Base-by-base conservation (phyloP, 2,113 vertebrate genomes). In the Arothron firmamentum region DNA sequence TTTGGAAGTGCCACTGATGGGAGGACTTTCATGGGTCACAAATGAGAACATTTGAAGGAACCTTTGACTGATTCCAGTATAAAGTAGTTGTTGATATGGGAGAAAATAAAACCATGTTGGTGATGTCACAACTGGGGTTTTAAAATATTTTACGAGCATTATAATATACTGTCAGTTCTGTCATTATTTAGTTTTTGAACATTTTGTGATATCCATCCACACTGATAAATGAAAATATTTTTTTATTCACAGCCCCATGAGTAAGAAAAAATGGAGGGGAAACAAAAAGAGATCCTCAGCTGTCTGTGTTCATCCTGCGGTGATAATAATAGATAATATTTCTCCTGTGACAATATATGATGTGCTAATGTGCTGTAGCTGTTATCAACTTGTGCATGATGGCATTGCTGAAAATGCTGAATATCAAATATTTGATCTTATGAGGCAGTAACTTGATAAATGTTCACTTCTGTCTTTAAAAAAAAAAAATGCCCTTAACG, bases 1-100 rank as follows among this genome's bases (percentile, higher is more conserved):
- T 50, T 45, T 74, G 79, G 75, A 78, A 81, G 72, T 74, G 58
- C 55, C 45, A 47, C 14, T 16, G 45, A 13, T 47, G 45, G 16
- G 13, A 45, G 16, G 15, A 47, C 14, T 47, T 47, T 16, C 45
- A 38, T 38, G 34, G 34, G 10, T 38, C 11, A 38, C 34, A 38
- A 11, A 12, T 10, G 1, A 38, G 34, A 38, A 38, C 34, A 10
- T 38, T 9, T 9, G 34, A 38, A 38, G 8, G 34, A 38, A 38
- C 34, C 34, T 38, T 12, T 11, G 11, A 38, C 34, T 38, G 9
- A 38, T 38, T 38, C 11, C 34, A 38, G 3, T 12, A 11, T 38
- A 38, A 38, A 38, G 34, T 10, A 38, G 34, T 2, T 12, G 34
- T 38, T 11, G 34, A 38, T 38, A 38, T 38, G 34, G 11, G 34